A percentile compares a stretch with the other conserved stretches of the same genome.
Conservation (phyloP, 2,113 vertebrate genomes). For the Axis porcinus region DNA sequence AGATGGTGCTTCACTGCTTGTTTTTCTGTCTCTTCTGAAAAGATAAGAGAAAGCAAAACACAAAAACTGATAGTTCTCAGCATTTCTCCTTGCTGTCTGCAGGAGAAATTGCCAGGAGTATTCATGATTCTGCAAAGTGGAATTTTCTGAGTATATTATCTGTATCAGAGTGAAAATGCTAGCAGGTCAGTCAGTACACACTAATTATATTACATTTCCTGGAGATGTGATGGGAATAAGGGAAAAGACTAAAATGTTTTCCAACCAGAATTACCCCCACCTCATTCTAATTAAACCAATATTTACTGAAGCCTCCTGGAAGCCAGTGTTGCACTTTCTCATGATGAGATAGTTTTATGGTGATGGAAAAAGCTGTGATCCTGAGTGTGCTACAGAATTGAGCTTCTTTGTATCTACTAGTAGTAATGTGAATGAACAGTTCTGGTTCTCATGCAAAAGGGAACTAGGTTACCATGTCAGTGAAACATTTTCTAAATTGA, state of each 20-base stretch:
- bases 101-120: background rate
- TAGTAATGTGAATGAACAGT: background rate
- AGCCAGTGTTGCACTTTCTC: background rate
- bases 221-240: background rate
- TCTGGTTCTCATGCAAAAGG: background rate
- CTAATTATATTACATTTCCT: background rate
- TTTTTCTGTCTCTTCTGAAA: background rate
- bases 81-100: background rate
- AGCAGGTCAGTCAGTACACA: accelerated
- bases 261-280: background rate
- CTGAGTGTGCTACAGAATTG: background rate
- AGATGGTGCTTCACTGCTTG: background rate
- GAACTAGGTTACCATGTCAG: background rate
- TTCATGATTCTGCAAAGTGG: background rate
- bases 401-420: background rate
- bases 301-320: background rate
- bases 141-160: background rate
- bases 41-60: background rate
- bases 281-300: background rate
- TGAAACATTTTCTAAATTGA: background rate
- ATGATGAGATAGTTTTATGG: background rate
- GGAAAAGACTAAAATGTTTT: background rate
- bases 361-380: background rate
- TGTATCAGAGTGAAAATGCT: background rate
- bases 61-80: background rate